Evolutionary conservation across 1,140 invertebrate genomes (phyloP), one percentile per base, ranked within the genome.

Genomic region (Drosophila obscura): DNA sequence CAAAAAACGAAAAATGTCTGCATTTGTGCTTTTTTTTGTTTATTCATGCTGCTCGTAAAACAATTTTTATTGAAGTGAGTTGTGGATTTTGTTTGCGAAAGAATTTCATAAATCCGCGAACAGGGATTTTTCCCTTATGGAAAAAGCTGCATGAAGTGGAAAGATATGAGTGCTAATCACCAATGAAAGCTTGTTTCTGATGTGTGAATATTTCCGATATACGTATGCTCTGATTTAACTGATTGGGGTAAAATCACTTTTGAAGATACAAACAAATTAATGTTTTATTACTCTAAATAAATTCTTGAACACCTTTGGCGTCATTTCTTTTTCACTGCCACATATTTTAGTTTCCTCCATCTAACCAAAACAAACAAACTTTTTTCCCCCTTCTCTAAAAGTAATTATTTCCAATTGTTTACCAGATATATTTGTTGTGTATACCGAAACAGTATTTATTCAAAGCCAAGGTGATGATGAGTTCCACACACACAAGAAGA

Each of bases 21-120:
- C 58, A 49, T 69, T 68, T 69, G 66, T 31, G 57, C 63, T 45
- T 73, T 63, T 59, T 63, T 49, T 44, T 55, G 61, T 52, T 48
- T 22, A 7, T 73, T 73, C 63, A 73, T 63, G 71, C 5, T 13
- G 45, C 31, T 50, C 51, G 66, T 69, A 69, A 69, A 69, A 43
- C 66, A 26, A 44, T 69, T 58, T 44, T 24, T 19, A 57, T 64
- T 73, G 51, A 73, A 73, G 46, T 39, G 51, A 35, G 55, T 51
- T 49, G 22, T 22, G 39, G 58, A 63, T 39, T 73, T 73, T 64
- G 50, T 56, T 50, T 45, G 35, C 41, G 43, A 28, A 60, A 71
- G 39, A 48, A 39, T 50, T 62, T 45, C 28, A 63, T 50, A 44
- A 24, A 51, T 39, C 46, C 45, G 61, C 39, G n/a, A 13, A 39